These are phyloP conservation scores for Netelia fuscicornis DNA, from an alignment of 2,888 invertebrate genomes.

Conservation along the genomic window DNA sequence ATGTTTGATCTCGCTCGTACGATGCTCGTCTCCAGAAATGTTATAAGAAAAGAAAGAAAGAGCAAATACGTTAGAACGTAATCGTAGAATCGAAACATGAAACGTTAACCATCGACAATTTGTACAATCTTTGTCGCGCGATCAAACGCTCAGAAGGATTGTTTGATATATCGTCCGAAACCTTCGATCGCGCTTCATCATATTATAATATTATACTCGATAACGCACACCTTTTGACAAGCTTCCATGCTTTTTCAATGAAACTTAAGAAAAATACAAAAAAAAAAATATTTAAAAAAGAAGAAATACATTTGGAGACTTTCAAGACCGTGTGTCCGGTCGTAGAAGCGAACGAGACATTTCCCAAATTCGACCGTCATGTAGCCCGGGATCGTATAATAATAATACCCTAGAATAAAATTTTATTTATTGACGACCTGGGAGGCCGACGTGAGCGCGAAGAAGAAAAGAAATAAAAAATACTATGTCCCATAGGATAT, in stretches of 20 bases:
- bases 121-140: slow-evolving; percentile 70
- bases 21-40: slow-evolving; percentile 34
- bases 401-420: slow-evolving; percentile 77
- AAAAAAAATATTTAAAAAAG: too few relatives aligned
- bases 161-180: slow-evolving; percentile 59
- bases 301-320: slow-evolving; percentile 17
- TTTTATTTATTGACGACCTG: slow-evolving; percentile 82
- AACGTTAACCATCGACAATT: slow-evolving; percentile 63
- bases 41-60: slow-evolving; percentile 11
- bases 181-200: slow-evolving; percentile 61
- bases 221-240: slow-evolving; percentile 72
- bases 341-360: slow-evolving; percentile 51
- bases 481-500: slow-evolving; percentile 75
- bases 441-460: slow-evolving; percentile 74
- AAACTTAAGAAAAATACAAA: slow-evolving; percentile 12
- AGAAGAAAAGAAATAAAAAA: slow-evolving; percentile 20
- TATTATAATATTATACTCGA: slow-evolving; percentile 47
- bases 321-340: not conserved
- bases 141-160: slow-evolving; percentile 71
- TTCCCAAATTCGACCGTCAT: slow-evolving; percentile 65
- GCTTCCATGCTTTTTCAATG: slow-evolving; percentile 65
- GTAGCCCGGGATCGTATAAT: slow-evolving; percentile 77
- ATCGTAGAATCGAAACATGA: slow-evolving; percentile 45
- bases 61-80: slow-evolving; percentile 16
- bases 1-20: slow-evolving; percentile 45